A percentile compares a stretch with the other conserved stretches of the same genome.
Conservation (phyloP, 2,888 invertebrate species). For the Meandrusa payeni region DNA sequence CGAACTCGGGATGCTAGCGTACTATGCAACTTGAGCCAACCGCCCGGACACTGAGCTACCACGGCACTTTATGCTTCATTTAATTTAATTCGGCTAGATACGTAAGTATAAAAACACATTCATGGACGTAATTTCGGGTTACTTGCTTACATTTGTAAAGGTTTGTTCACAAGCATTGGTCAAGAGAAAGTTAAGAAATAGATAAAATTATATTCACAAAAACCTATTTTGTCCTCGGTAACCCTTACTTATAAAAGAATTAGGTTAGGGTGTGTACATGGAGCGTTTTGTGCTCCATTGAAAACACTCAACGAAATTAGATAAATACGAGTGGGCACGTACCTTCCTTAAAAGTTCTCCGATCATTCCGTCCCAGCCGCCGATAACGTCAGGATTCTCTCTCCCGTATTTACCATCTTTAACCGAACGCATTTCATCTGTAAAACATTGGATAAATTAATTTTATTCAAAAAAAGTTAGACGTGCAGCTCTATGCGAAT, state of each 20-base stretch:
- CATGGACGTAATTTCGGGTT: too few relatives aligned
- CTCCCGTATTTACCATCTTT: constrained; percentile 94
- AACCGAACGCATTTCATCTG: constrained; percentile 92
- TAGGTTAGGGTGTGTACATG: constrained; percentile 15
- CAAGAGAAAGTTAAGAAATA: constrained; percentile 1
- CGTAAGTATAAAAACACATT: too few relatives aligned
- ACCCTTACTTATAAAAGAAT: constrained; percentile 21
- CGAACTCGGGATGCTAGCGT: too few relatives aligned
- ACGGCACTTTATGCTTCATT: too few relatives aligned
- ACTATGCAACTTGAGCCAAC: too few relatives aligned
- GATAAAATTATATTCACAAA: constrained; percentile 5
- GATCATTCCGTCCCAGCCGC: constrained; percentile 96
- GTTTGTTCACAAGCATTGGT: too few relatives aligned
- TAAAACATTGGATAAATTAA: constrained; percentile 32
- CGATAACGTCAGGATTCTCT: constrained; percentile 87
- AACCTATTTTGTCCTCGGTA: constrained; percentile 9
- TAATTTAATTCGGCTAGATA: too few relatives aligned
- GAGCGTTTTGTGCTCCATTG: constrained; percentile 18
- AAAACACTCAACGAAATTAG: constrained; percentile 25
- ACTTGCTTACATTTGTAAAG: too few relatives aligned
- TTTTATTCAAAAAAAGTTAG: background rate
- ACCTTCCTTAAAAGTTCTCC: constrained; percentile 93
- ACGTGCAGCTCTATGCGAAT: too few relatives aligned
- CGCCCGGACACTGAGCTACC: too few relatives aligned
- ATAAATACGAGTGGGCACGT: constrained; percentile 46